Evolutionary conservation across 2,113 vertebrate species (phyloP), one percentile per base, ranked within the genome.

Genomic region (Tachysurus vachellii): DNA sequence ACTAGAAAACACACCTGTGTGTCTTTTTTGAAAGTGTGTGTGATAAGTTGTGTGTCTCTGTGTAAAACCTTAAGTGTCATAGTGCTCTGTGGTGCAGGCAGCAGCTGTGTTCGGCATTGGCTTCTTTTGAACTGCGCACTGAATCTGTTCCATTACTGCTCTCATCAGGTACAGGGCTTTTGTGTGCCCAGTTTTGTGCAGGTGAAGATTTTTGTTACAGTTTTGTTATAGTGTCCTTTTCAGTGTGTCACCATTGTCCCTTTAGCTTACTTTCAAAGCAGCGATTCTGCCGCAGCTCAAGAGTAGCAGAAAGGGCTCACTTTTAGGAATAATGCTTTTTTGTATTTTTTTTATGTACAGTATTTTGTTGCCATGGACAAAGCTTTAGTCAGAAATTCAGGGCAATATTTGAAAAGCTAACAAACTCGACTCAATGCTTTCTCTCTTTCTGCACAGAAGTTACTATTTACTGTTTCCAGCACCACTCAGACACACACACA

Each of bases 61-160:
- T 71, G 14, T 86, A 28, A 82, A 87, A 79, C 83, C 86, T 85
- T 76, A 66, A 80, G 59, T 86, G 50, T 77, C 44, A 50, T 62
- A n/a, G 19, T 71, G 80, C 10, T 66, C 44, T 64, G 75, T 75
- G 56, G 81, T 84, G 75, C 28, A 36, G 44, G 28, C 36, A 61
- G 21, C 64, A 80, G 85, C n/a, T 31, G 73, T 19, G 31, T 44
- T 61, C 17, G 28, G 28, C 36, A 42, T 2, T 68, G 47, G 26
- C 13, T 80, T 36, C 54, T 13, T 53, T 84, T 77, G 73, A n/a
- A 80, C 62, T 84, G 76, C 73, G 56, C n/a, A 73, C 57, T 26
- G 26, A 56, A 7, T 28, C 26, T 53, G 44, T 11, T n/a, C 23
- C 31, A 61, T 21, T 47, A 81, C 31, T 47, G 64, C 50, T 44